A percentile compares a stretch with the other conserved stretches of the same genome.
These are phyloP conservation scores for Zaprionus gabonicus DNA, from an alignment of 1,140 invertebrate genomes.

Conservation along the genomic window DNA sequence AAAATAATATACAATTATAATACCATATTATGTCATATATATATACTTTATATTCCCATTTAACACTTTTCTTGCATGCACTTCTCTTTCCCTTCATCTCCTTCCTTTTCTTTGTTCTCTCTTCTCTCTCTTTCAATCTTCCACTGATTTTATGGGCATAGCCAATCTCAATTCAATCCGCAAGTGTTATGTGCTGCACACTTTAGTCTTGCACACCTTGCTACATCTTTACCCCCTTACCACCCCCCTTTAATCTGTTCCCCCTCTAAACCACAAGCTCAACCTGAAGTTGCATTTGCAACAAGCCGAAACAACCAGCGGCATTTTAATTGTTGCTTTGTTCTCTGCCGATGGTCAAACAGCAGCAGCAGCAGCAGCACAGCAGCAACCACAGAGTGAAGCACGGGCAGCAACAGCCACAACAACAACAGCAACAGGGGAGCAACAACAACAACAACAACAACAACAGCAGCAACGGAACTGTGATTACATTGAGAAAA, in stretches of 20 bases:
- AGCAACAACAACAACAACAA: slow-evolving; percentile 4
- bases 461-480: slow-evolving; percentile 32
- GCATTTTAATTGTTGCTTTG: slow-evolving; percentile 72
- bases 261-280: neutral
- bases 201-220: neutral
- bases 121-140: neutral
- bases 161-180: neutral
- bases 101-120: neutral
- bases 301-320: slow-evolving; percentile 22
- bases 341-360: slow-evolving; percentile 47
- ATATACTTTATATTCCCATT: neutral
- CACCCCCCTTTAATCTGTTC: neutral
- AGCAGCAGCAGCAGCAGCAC: neutral
- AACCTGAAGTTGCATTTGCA: slow-evolving; percentile 7
- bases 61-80: neutral
- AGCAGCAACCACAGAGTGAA: neutral
- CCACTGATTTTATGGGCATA: neutral
- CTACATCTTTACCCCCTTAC: neutral
- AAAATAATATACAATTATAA: too few relatives aligned
- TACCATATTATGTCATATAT: too few relatives aligned
- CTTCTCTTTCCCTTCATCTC: neutral
- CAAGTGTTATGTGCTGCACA: neutral
- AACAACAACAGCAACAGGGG: neutral
- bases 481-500: slow-evolving; percentile 49
- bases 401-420: neutral